Conservation (phyloP, 92 coral and sea anemone species). For the Bergia sp. region DNA sequence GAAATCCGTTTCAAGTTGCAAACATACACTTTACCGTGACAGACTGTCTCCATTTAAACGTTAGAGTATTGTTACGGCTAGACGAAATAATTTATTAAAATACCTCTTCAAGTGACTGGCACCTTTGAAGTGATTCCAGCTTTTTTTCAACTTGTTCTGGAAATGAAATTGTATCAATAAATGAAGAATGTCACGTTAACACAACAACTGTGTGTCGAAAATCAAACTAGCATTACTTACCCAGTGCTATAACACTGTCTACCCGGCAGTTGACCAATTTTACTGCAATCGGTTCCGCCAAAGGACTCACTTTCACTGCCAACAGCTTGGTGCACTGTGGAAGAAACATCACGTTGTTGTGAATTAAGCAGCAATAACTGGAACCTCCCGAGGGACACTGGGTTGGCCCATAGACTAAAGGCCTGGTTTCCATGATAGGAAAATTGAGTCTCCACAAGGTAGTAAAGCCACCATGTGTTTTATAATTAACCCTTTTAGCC, state of each 20-base stretch:
- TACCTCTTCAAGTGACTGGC: slow-evolving; percentile 99
- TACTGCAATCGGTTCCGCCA: slow-evolving; percentile 88
- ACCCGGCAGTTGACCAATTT: slow-evolving; percentile 93
- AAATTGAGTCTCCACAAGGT: no score
- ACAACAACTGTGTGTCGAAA: neutral
- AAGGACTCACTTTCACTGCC: slow-evolving; percentile 80
- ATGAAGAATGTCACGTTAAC: neutral
- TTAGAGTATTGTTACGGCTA: neutral
- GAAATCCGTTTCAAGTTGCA: neutral
- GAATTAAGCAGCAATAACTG: neutral
- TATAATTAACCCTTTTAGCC: neutral
- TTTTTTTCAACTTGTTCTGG: slow-evolving; percentile 92
- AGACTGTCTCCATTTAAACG: neutral
- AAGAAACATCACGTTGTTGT: neutral
- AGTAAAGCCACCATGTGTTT: neutral
- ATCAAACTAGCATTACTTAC: slow-evolving; percentile 47
- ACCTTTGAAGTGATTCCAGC: slow-evolving; percentile 93
- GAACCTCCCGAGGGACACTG: neutral
- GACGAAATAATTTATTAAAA: neutral
- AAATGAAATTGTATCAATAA: neutral
- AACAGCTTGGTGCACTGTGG: slow-evolving; percentile 82
- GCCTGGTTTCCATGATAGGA: neutral
- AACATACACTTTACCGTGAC: neutral
- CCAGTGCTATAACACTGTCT: slow-evolving; percentile 84
- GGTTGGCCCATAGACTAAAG: neutral